phyloP scores from a whole-genome alignment of 2,888 invertebrate genomes.

The Callimorpha dominula region DNA sequence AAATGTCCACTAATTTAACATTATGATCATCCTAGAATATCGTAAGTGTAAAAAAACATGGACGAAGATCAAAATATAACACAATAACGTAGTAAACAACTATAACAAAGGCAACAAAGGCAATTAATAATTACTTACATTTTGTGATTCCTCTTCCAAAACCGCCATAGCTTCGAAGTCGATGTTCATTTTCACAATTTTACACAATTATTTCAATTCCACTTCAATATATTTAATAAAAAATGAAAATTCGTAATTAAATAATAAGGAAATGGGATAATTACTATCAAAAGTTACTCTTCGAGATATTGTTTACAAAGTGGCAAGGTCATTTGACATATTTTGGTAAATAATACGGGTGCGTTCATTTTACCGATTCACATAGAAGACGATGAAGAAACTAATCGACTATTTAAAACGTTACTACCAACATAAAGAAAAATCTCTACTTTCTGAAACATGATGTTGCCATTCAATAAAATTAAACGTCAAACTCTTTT shows the following conservation, averaged over 20 bases:
- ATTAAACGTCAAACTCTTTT: slow-evolving; percentile 63
- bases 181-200: slow-evolving; percentile 77
- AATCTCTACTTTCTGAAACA: slow-evolving; percentile 8
- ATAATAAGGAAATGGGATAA: slow-evolving; percentile 85
- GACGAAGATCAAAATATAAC: slow-evolving; percentile 38
- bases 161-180: slow-evolving; percentile 89
- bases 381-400: background rate
- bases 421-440: slow-evolving; percentile 47
- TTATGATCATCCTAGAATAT: slow-evolving; percentile 10
- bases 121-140: slow-evolving; percentile 79
- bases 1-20: slow-evolving; percentile 7
- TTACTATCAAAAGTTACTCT: slow-evolving; percentile 76
- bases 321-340: slow-evolving; percentile 90
- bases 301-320: slow-evolving; percentile 92
- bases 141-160: slow-evolving; percentile 87
- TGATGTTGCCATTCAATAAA: slow-evolving; percentile 46
- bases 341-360: slow-evolving; percentile 70
- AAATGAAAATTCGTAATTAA: slow-evolving; percentile 61
- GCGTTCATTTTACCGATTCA: slow-evolving; percentile 54
- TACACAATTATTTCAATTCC: slow-evolving; percentile 24
- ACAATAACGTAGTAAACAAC: slow-evolving; percentile 46
- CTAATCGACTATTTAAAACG: slow-evolving; percentile 40
- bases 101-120: slow-evolving; percentile 70
- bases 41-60: slow-evolving; percentile 18
- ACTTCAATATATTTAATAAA: slow-evolving; percentile 44